Base-by-base conservation (phyloP, 2,888 invertebrate genomes). In the Dichetophora obliterata region DNA sequence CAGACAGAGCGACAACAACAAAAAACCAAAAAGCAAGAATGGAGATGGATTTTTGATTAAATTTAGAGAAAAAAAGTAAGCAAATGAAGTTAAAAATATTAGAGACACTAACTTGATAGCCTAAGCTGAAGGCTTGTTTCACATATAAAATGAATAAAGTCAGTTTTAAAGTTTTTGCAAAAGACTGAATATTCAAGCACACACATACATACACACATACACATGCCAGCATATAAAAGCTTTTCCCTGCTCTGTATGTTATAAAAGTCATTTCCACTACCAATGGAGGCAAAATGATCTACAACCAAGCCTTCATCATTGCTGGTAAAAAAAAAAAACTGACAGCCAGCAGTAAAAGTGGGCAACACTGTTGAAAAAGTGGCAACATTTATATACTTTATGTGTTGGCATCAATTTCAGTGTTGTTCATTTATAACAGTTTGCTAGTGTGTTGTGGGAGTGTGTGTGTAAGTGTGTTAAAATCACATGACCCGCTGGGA, bases 381-480 rank as follows among this genome's bases (percentile, higher is more conserved):
- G 31, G 69, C 31, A 54, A 34, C 69, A 70, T 31, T 54, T 48
- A 24, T 61, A n/a, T 27, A 61, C 61, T 59, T 72, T 61, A 72
- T 61, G 61, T 31, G 80, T 81, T 81, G 75, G 80, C 83, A 81
- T 82, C 82, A 83, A 82, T 84, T 84, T 82, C 79, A 75, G 72
- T 69, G 75, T 65, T 76, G 76, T 75, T 61, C 68, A 76, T 57
- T 63, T 66, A 63, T 31, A 63, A 24, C 9, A 14, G 24, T 19
- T 9, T 22, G 48, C 43, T 5, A 16, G 24, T 8, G 22, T 14
- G 31, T 14, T 48, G 31, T 66, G 48, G 11, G 43, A n/a, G 24
- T 22, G 8, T n/a, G n/a, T n/a, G 37, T 24, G 19, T 24, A 16
- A 14, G 1, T 14, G 27, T 50, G 22, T 50, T 27, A 24, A 69